Conservation (phyloP, 2,113 vertebrate genomes). For the Casuarius casuarius region DNA sequence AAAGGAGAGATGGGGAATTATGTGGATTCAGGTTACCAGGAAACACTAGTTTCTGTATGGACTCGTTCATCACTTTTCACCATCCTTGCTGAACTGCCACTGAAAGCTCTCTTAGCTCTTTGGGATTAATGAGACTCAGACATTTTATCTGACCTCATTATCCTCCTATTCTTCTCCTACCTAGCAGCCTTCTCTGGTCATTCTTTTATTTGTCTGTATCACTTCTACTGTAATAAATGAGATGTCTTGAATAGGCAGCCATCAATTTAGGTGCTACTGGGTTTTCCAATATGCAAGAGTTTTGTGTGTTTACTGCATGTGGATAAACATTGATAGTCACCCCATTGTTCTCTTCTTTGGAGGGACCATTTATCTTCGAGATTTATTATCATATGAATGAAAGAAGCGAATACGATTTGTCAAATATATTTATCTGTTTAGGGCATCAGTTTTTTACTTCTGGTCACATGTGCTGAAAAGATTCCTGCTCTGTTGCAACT, state of each 20-base stretch:
- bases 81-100: not conserved
- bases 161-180: conserved; percentile 34
- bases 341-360: conserved; percentile 38
- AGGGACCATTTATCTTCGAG: not conserved
- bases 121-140: conserved; percentile 53
- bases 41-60: not conserved
- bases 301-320: not conserved
- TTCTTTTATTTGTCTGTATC: conserved; percentile 43
- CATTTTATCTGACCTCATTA: conserved; percentile 67
- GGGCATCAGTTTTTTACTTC: not conserved
- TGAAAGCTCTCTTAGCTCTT: not conserved
- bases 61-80: not conserved
- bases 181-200: conserved; percentile 2
- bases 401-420: not conserved
- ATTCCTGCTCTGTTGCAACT: not conserved
- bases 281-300: conserved; percentile 10
- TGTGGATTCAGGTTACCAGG: not conserved
- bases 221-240: conserved; percentile 19
- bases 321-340: conserved; percentile 31
- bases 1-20: not conserved
- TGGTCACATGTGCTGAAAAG: not conserved
- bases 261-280: conserved; percentile 16
- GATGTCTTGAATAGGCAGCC: not conserved
- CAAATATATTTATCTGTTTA: not conserved
- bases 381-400: conserved; percentile 22